Percentiles rank a stretch among this genome's conserved stretches.
Conservation (phyloP, 2,797 vertebrate genomes). For the Urophycis tenuis region DNA sequence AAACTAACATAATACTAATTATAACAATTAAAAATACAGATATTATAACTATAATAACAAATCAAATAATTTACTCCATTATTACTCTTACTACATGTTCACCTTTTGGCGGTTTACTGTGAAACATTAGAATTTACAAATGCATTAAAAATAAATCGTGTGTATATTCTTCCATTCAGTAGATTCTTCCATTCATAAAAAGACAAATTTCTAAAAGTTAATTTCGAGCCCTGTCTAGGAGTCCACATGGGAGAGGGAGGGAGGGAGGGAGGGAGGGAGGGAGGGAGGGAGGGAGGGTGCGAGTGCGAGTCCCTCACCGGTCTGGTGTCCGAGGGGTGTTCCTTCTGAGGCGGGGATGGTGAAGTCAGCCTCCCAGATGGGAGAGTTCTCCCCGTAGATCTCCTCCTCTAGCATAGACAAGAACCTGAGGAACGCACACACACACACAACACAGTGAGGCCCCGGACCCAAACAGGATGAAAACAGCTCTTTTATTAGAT, state of each 20-base stretch:
- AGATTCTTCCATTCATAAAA: too few relatives aligned
- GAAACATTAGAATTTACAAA: not conserved
- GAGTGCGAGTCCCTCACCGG: conserved; percentile 65
- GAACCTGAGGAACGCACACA: conserved; percentile 71
- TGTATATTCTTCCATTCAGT: too few relatives aligned
- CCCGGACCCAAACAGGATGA: not conserved
- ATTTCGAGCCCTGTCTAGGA: not conserved
- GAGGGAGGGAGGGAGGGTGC: not conserved
- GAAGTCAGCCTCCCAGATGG: conserved; percentile 97
- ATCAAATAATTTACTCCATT: not conserved
- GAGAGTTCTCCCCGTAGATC: conserved; percentile 95
- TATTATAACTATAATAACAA: not conserved
- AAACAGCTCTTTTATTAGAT: not conserved
- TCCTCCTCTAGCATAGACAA: conserved; percentile 98
- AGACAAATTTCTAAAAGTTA: too few relatives aligned
- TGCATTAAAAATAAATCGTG: too few relatives aligned
- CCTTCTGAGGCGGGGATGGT: conserved; percentile 86
- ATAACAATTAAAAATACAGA: not conserved
- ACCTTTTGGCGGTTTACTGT: not conserved
- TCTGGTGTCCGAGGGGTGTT: conserved; percentile 82
- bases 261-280: not conserved
- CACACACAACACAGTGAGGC: not conserved
- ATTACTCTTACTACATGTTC: not conserved
- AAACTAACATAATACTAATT: not conserved
- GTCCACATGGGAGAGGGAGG: not conserved